Evolutionary conservation across 2,888 invertebrate genomes (phyloP), one percentile per base, ranked within the genome.

Genomic region (Callyntrura sp.): DNA sequence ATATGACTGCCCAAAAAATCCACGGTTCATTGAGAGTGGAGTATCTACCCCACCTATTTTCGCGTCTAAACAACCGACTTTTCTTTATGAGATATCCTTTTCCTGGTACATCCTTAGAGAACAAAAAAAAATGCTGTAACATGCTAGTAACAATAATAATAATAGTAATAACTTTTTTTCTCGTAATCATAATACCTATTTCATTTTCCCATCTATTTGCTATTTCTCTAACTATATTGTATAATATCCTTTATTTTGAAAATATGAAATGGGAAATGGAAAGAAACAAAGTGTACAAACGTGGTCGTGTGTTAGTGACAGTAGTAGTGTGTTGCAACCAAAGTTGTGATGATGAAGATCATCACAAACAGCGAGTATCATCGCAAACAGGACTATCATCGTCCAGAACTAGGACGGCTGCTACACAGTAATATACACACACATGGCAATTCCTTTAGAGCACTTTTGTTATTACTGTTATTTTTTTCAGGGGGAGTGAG

Each of bases 1-100:
- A 70, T 88, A 88, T 88, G 73, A 76, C 76, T 82, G 81, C 45
- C 62, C 76, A 17, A 82, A 70, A 86, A 86, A 65, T 48, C 17
- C 70, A 73, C 60, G 82, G 48, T 88, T 88, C 88, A 88, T 83
- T 62, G 70, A 68, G 51, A 28, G 60, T 23, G 79, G 65, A 5
- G n/a, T 68, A 68, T 62, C 0, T 25, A 25, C n/a, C n/a, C 62
- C 25, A 62, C 17, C 17, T 57, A 51, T 51, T 14, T 9, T 51
- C 3, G 1, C 3, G 35, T 35, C 35, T 35, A 35, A 35, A 35
- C 35, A 35, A 35, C 35, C 35, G 35, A 35, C 1, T 51, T 51
- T 51, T 1, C 51, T 51, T 2, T 9, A n/a, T 11, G 11, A 9
- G 14, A 14, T 14, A 14, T 14, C 11, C 51, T 51, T 5, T 14